Evolutionary conservation across 2,113 vertebrate species (phyloP), one percentile per base, ranked within the genome.

Genomic region (Clupea harengus): DNA sequence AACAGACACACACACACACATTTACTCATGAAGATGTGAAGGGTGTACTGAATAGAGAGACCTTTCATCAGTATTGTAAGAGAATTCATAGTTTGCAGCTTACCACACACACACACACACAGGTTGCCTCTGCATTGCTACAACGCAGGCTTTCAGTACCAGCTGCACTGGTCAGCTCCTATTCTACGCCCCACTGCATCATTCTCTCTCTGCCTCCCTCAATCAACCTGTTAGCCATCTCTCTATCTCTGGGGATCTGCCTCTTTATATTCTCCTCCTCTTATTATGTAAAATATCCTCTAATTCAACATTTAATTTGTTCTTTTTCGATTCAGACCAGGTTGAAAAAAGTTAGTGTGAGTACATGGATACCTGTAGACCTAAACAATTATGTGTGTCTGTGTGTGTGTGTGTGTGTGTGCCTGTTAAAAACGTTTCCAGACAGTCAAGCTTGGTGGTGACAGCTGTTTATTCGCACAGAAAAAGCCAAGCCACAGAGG

Each of bases 101-200:
- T 11, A 45, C 20, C 75, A 50, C 75, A 46, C 64, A 39, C 52
- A 28, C 47, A 52, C 44, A 84, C 25, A 20, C 9, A 52, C 20
- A 47, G 5, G 46, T 64, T 11, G 45, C 46, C 75, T 54, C 54
- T 50, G 85, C 50, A 32, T 75, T 49, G 25, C 9, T 50, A 45
- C 47, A 32, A 83, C 2, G 17, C 81, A 50, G 57, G 67, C 54
- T 25, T 52, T 32, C 22, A 82, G 45, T 25, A 52, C 47, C 81
- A 86, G 46, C 81, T 82, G 85, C 54, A 82, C 39, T 82, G 0
- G 57, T 50, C 85, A 44, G 25, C 22, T 72, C 64, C 25, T 72
- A 72, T 32, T 72, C 28, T 28, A 9, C 9, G 2, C 2, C 20
- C 32, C 45, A 32, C 25, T 3, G 57, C 22, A 45, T 20, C 44